Base-by-base conservation (phyloP, 2,888 invertebrate species). In the Zonitis immaculata region DNA sequence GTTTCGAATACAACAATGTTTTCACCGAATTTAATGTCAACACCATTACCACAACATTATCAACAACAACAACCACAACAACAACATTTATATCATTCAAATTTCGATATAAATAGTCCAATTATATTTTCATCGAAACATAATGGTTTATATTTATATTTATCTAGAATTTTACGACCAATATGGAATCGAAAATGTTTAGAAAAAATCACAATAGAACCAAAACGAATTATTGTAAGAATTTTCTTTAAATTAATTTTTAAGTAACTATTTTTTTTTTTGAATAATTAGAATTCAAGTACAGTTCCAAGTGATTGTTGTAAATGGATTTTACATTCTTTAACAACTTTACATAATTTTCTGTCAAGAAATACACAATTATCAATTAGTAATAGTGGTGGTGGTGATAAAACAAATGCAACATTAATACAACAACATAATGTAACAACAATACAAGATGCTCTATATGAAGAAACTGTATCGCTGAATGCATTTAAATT, bases 61-160 rank as follows among this genome's bases (percentile, higher is more conserved):
- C 63, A 63, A 42, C 62, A 67, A 42, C 45, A 59, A 47, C 61
- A 62, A 45, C 63, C 59, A 47, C 61, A 62, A 44, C 63, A 56
- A 42, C 47, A 54, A 26, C 48, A 48, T 28, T 47, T 50, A 39
- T 52, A 49, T 20, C 58, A 57, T n/a, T 44, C 60, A 6, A 42
- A 57, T 14, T 68, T 66, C 28, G 68, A 71, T 44, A 44, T 61
- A 3, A 57, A 58, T 16, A 61, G 57, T 39, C 68, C 70, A 2
- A 68, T 72, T 45, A 60, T 66, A 12, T 73, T 80, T 73, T 91
- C 92, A 0, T 86, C 91, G 0, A 94, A 94, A 72, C 97, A 97
- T 72, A 92, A 95, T 70, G 95, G 95, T 0, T 81, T 98, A 7
- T 98, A 95, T 76, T 81, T 95, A 39, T 95, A 93, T 71, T 85